Conservation (phyloP, 1,140 invertebrate genomes). For the Centruroides sculpturatus region DNA sequence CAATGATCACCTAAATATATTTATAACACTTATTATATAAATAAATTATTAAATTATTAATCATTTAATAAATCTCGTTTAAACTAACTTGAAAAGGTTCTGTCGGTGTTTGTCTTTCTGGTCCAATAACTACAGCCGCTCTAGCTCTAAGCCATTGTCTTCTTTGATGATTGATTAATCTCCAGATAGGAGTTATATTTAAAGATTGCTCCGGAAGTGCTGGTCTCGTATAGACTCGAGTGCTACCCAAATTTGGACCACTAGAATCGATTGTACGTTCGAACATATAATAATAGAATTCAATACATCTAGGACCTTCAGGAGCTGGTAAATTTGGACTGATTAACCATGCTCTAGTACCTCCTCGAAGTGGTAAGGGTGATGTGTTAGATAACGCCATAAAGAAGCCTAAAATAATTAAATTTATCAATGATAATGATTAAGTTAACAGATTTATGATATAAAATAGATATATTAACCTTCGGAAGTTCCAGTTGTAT, state of each 20-base stretch:
- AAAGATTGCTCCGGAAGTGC: constrained; percentile 23
- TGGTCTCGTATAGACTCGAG: constrained; percentile 33
- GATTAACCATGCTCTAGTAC: constrained; percentile 38
- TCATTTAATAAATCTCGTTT: too few relatives aligned
- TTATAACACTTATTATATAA: neutral
- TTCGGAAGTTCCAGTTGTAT: constrained; percentile 27
- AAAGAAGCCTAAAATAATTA: constrained; percentile 32
- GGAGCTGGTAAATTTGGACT: constrained; percentile 25
- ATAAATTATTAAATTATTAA: too few relatives aligned
- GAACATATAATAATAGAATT: constrained; percentile 49
- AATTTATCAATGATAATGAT: too few relatives aligned
- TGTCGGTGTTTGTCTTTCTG: constrained; percentile 7
- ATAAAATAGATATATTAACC: too few relatives aligned
- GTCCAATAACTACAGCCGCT: constrained; percentile 19
- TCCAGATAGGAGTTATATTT: constrained; percentile 42
- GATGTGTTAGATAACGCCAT: constrained; percentile 35
- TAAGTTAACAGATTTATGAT: too few relatives aligned
- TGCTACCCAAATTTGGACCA: constrained; percentile 44
- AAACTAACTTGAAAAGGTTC: constrained; percentile 12
- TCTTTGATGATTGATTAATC: constrained; percentile 48
- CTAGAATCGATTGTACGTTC: constrained; percentile 46
- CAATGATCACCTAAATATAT: constrained; percentile 38
- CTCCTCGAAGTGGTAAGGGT: constrained; percentile 31
- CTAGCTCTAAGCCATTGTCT: constrained; percentile 45
- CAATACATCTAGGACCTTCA: constrained; percentile 34